Evolutionary conservation across 1,140 invertebrate species (phyloP).

Genomic region (Macrotrachela quadricornifera): DNA sequence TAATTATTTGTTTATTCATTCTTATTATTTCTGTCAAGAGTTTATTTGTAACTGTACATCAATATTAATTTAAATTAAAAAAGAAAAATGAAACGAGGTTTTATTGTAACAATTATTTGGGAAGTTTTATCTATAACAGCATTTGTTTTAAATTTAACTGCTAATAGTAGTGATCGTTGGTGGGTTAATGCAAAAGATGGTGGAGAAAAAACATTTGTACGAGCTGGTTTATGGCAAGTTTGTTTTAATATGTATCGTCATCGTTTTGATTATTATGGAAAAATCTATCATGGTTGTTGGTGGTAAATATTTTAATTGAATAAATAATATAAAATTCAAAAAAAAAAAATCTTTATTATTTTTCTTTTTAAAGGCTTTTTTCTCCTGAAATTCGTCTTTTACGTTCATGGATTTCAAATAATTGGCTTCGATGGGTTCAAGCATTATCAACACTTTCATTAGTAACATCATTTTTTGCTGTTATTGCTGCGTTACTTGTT

Average conservation of each 20-base stretch:
- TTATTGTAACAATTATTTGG: neutral
- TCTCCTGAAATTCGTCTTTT: conserved; percentile 3
- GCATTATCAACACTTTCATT: conserved; percentile 2
- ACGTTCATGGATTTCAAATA: conserved; percentile 4
- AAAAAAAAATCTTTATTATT: too few relatives aligned
- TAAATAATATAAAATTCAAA: too few relatives aligned
- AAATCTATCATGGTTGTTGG: conserved; percentile 71
- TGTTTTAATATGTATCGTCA: conserved; percentile 78
- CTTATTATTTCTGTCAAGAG: too few relatives aligned
- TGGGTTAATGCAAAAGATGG: conserved; percentile 1
- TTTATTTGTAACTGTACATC: too few relatives aligned
- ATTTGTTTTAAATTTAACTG: conserved; percentile 7
- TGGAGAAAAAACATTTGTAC: conserved; percentile 44
- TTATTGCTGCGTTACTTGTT: neutral
- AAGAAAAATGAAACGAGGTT: too few relatives aligned
- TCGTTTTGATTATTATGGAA: conserved; percentile 69
- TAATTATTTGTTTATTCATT: too few relatives aligned
- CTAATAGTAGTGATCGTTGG: conserved; percentile 7
- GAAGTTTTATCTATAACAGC: neutral
- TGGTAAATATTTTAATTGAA: conserved; percentile 29
- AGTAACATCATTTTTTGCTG: neutral
- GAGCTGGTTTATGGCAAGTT: conserved; percentile 89
- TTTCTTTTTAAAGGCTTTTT: too few relatives aligned
- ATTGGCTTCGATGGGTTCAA: conserved; percentile 7
- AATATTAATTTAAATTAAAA: too few relatives aligned